These are phyloP conservation scores for Imbricaverruca yamaguchii DNA, from an alignment of 2,888 invertebrate species.

Conservation along the genomic window DNA sequence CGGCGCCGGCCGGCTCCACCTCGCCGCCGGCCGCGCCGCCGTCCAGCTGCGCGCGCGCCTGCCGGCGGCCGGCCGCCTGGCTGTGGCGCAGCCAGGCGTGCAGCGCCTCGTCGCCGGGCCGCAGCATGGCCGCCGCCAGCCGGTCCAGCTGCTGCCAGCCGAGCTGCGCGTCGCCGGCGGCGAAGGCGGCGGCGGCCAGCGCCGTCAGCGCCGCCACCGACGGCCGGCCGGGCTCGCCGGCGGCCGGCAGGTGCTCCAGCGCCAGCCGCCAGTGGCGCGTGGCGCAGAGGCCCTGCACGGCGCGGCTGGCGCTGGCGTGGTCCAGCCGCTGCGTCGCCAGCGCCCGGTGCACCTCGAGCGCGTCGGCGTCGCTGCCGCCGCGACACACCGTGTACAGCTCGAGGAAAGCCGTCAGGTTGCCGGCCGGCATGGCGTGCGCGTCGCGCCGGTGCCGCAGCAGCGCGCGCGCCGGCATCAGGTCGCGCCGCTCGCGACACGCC, in stretches of 20 bases:
- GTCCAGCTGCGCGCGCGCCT: slow-evolving; percentile 38
- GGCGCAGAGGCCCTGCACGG: background rate
- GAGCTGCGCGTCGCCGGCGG: slow-evolving; percentile 48
- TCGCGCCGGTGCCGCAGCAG: background rate
- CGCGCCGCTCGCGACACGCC: background rate
- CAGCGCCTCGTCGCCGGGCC: slow-evolving; percentile 48
- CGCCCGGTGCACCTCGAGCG: slow-evolving; percentile 18
- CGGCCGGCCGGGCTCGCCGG: background rate
- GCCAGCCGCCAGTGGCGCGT: slow-evolving; percentile 13
- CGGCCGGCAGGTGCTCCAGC: background rate
- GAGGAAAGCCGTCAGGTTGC: background rate
- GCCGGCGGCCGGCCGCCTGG: slow-evolving; percentile 43
- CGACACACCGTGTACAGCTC: background rate
- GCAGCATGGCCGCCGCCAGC: slow-evolving; percentile 46
- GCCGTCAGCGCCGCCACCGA: slow-evolving; percentile 45
- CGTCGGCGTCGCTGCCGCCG: slow-evolving; percentile 16
- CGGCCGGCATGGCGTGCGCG: background rate
- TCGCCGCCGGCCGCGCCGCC: background rate
- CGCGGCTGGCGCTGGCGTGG: background rate
- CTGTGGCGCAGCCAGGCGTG: slow-evolving; percentile 50
- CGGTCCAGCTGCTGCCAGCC: slow-evolving; percentile 56
- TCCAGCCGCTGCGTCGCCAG: slow-evolving; percentile 8
- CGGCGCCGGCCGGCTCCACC: background rate
- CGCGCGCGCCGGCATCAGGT: background rate
- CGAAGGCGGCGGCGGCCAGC: slow-evolving; percentile 53